Percentiles rank a stretch among this genome's conserved stretches.
These are phyloP conservation scores for Lerema accius DNA, from an alignment of 1,140 invertebrate genomes.

Conservation along the genomic window DNA sequence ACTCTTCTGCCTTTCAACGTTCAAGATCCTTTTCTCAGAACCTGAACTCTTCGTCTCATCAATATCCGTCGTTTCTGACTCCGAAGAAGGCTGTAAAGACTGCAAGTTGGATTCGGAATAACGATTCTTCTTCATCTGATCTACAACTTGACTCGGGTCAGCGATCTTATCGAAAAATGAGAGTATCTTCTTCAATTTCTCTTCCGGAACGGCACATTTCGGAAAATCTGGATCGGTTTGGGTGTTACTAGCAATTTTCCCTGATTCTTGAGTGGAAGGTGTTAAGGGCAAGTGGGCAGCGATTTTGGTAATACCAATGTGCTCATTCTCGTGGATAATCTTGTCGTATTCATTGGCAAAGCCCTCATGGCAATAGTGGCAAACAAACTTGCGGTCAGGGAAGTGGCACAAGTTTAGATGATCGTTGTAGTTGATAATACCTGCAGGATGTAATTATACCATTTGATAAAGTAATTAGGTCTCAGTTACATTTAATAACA, in stretches of 20 bases:
- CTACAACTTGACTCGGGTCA: slow-evolving; percentile 54
- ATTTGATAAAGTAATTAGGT: too few species aligned
- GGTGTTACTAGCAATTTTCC: slow-evolving; percentile 53
- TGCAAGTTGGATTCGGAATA: slow-evolving; percentile 48
- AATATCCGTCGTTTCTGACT: slow-evolving; percentile 30
- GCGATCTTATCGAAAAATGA: slow-evolving; percentile 71
- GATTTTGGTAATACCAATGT: slow-evolving; percentile 63
- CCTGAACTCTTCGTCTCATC: slow-evolving; percentile 26
- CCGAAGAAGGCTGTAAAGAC: slow-evolving; percentile 32
- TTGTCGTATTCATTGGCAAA: slow-evolving; percentile 60
- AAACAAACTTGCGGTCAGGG: slow-evolving; percentile 55
- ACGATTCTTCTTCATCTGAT: slow-evolving; percentile 54
- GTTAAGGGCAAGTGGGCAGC: slow-evolving; percentile 27
- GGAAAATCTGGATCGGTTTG: slow-evolving; percentile 62
- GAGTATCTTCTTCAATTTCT: slow-evolving; percentile 71
- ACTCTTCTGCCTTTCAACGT: slow-evolving; percentile 41
- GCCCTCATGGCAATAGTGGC: slow-evolving; percentile 73
- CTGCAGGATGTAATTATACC: slow-evolving; percentile 43
- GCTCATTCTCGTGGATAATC: slow-evolving; percentile 63
- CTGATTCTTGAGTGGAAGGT: slow-evolving; percentile 35
- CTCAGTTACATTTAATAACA: too few species aligned
- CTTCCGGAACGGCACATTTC: slow-evolving; percentile 56
- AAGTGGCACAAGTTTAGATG: slow-evolving; percentile 74
- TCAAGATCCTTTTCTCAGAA: slow-evolving; percentile 45
- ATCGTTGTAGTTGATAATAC: slow-evolving; percentile 78